Percentiles rank a stretch among this genome's conserved stretches.
Evolutionary conservation across 1,140 invertebrate genomes (phyloP).

Genomic region (Philotrypesis tridentata): DNA sequence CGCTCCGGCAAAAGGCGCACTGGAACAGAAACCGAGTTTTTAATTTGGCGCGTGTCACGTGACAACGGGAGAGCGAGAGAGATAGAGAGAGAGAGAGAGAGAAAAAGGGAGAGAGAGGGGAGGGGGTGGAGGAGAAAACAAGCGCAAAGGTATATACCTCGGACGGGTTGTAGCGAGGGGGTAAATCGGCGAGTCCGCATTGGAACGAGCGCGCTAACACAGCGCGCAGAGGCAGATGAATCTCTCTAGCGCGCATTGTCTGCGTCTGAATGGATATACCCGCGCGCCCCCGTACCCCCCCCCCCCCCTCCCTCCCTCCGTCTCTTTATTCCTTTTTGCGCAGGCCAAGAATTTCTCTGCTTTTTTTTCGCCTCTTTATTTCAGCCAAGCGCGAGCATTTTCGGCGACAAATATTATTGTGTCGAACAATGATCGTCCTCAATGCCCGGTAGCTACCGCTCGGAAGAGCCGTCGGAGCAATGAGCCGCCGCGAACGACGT

Average conservation of each 20-base stretch:
- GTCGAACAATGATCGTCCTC: slow-evolving; percentile 73
- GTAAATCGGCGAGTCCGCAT: slow-evolving; percentile 45
- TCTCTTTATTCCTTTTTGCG: slow-evolving; percentile 65
- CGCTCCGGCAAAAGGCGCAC: slow-evolving; percentile 53
- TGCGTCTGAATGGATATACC: slow-evolving; percentile 69
- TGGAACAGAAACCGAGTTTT: slow-evolving; percentile 69
- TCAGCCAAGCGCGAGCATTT: slow-evolving; percentile 57
- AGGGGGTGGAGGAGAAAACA: background rate
- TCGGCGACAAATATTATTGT: slow-evolving; percentile 74
- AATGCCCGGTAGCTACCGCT: slow-evolving; percentile 56
- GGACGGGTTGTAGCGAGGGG: slow-evolving; percentile 50
- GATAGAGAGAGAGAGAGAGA: too few species aligned
- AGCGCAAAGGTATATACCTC: slow-evolving; percentile 28
- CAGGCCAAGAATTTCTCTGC: slow-evolving; percentile 61
- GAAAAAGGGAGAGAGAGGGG: too few species aligned
- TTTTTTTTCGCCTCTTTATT: slow-evolving; percentile 58
- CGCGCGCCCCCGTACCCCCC: background rate
- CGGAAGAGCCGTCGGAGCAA: slow-evolving; percentile 52
- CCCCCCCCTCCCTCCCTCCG: slow-evolving; percentile 48
- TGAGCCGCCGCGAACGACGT: slow-evolving; percentile 45
- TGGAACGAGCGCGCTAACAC: slow-evolving; percentile 59
- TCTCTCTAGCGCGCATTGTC: slow-evolving; percentile 69
- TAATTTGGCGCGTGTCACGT: slow-evolving; percentile 72
- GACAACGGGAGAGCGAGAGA: slow-evolving; percentile 52
- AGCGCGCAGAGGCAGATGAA: slow-evolving; percentile 64